Evolutionary conservation across 2,888 invertebrate genomes (phyloP), one percentile per base, ranked within the genome.

Genomic region (Cryptocephalus primarius): DNA sequence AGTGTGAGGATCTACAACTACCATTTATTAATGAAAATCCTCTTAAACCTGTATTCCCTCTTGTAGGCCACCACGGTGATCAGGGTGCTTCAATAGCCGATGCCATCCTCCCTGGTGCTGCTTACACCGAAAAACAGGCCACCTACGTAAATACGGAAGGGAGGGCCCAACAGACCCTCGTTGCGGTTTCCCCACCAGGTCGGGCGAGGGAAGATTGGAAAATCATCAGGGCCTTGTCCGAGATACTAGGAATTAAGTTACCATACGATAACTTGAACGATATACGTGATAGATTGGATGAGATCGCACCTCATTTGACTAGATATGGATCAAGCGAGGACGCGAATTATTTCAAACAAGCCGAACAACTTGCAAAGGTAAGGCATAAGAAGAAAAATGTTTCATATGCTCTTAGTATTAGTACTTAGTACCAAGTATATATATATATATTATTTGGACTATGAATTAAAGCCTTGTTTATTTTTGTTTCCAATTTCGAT

Each of bases 141-240:
- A 94, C 90, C 1, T 99, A 88, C 70, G 94, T 94, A 0, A 99
- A 99, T 73, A 96, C 93, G 0, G 99, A 99, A 76, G 99, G 99
- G 1, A 80, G 97, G 53, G 82, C 95, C 33, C 96, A 97, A 71
- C 86, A 91, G 72, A 91, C 94, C 1, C 73, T 85, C 33, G 75
- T 80, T 4, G 95, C 94, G 13, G 86, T 95, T 39, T 78, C 88
- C 11, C 89, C 95, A 48, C 96, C 96, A 1, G 95, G 95, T 38
- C 75, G 84, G 72, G 96, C 95, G 0, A 78, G 96, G 43, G 92
- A 92, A 62, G 96, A 97, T 73, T 99, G 99, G 99, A 97, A 97
- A 76, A 92, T 99, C 58, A 79, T 99, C 58, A 81, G 99, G 51
- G 99, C 99, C 1, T 73, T 99, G 8, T 94, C 96, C 0, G 96